Percentiles rank a stretch among this genome's conserved stretches.
phyloP scores from a whole-genome alignment of 2,888 invertebrate genomes.

The Macrosoma leucophasiata region DNA sequence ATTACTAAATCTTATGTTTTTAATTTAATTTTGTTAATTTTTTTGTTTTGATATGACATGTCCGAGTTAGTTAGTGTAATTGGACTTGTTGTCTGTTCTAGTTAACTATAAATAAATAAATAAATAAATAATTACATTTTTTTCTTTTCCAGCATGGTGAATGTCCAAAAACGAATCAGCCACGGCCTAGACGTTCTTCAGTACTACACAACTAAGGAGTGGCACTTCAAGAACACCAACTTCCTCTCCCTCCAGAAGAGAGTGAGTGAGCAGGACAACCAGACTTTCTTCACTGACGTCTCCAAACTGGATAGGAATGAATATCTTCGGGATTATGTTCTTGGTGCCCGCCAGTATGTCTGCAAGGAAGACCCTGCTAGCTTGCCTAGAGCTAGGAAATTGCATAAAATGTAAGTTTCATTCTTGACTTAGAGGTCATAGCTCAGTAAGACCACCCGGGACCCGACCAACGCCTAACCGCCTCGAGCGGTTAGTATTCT shows the following conservation, averaged over 20 bases:
- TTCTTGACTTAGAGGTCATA: neutral
- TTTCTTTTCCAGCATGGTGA: slow-evolving; percentile 75
- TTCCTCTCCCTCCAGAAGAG: slow-evolving; percentile 70
- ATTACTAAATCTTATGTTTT: no score
- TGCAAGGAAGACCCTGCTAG: slow-evolving; percentile 88
- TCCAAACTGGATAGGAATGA: slow-evolving; percentile 42
- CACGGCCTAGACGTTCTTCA: slow-evolving; percentile 80
- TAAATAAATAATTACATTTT: no score
- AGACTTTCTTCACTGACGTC: slow-evolving; percentile 75
- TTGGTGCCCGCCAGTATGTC: slow-evolving; percentile 87
- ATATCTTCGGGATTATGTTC: slow-evolving; percentile 75
- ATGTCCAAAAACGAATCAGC: slow-evolving; percentile 77
- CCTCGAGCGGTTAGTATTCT: no score
- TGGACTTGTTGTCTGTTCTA: no score
- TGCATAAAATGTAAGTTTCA: slow-evolving; percentile 74
- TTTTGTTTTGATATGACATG: no score
- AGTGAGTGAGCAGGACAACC: slow-evolving; percentile 73
- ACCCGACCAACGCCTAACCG: no score
- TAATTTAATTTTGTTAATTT: no score
- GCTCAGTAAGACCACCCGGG: no score
- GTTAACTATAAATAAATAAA: no score
- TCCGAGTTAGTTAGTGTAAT: no score
- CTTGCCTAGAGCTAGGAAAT: slow-evolving; percentile 81
- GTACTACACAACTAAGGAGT: slow-evolving; percentile 88
- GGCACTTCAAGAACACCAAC: slow-evolving; percentile 83